Percentiles rank a stretch among this genome's conserved stretches.
These are phyloP conservation scores for Heliconius hermathena DNA, from an alignment of 1,140 invertebrate species.

Conservation along the genomic window DNA sequence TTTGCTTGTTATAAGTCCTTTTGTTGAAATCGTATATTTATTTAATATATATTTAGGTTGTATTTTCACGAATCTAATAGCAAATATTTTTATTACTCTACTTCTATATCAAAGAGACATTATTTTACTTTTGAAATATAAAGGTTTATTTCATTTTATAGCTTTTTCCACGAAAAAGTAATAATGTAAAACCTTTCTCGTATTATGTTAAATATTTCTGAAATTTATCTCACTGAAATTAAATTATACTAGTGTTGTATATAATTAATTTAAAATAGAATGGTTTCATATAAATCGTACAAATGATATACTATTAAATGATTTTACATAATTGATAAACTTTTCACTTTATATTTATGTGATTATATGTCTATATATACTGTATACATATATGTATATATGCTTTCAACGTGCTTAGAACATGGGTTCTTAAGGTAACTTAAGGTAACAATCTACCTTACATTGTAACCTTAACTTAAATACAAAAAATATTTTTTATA, in stretches of 20 bases:
- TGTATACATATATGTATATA: too few relatives aligned
- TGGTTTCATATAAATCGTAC: neutral
- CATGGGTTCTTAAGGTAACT: too few relatives aligned
- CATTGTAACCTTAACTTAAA: too few relatives aligned
- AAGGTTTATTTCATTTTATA: neutral
- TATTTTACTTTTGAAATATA: neutral
- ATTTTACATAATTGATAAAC: too few relatives aligned
- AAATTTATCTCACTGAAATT: neutral
- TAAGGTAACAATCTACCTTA: too few relatives aligned
- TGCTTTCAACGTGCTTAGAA: too few relatives aligned
- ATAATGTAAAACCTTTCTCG: neutral
- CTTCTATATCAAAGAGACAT: neutral
- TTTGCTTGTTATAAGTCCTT: neutral
- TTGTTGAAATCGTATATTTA: neutral
- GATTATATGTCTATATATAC: too few relatives aligned
- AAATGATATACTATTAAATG: neutral
- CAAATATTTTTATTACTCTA: neutral
- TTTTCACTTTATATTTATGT: too few relatives aligned
- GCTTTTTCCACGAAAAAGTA: neutral
- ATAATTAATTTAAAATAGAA: neutral
- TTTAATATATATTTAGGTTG: neutral
- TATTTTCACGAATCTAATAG: neutral
- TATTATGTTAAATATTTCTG: neutral
- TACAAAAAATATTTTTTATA: too few relatives aligned
- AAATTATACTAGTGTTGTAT: neutral